Evolutionary conservation across 2,888 invertebrate genomes (phyloP).

Genomic region (Drosophila macrospina): DNA sequence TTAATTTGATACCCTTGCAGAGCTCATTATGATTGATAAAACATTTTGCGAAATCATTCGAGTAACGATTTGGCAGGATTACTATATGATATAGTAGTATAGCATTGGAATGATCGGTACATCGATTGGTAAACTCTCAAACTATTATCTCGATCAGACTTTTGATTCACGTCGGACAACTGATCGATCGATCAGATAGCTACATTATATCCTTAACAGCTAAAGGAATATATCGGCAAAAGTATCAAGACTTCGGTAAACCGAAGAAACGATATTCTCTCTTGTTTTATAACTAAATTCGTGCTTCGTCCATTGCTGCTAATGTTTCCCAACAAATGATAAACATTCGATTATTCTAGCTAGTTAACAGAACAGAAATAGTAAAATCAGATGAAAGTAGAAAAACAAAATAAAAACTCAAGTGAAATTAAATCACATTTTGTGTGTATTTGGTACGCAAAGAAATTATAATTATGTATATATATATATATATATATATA

Average conservation of each 20-base stretch:
- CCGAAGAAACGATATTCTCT: background rate
- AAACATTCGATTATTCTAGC: slow-evolving; percentile 13
- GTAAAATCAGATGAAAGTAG: background rate
- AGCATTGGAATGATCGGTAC: slow-evolving; percentile 7
- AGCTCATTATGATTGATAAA: background rate
- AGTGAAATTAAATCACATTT: slow-evolving; percentile 69
- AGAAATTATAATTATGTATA: slow-evolving; percentile 60
- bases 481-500: slow-evolving; percentile 12
- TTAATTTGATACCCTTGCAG: slow-evolving; percentile 5
- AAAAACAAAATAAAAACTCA: slow-evolving; percentile 5
- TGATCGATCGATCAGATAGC: background rate
- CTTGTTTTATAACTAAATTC: background rate
- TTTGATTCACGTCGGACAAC: background rate
- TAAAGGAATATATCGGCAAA: slow-evolving; percentile 1
- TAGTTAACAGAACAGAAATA: background rate
- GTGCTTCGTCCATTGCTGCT: background rate
- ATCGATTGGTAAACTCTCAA: background rate
- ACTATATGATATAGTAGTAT: slow-evolving; percentile 4
- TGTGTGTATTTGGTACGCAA: slow-evolving; percentile 78
- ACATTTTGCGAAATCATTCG: background rate
- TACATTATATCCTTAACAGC: background rate
- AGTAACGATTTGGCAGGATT: background rate
- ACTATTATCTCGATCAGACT: background rate
- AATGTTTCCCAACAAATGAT: background rate
- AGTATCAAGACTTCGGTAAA: background rate